Conservation (phyloP, 2,888 invertebrate genomes). For the Andrena hattorfiana region DNA sequence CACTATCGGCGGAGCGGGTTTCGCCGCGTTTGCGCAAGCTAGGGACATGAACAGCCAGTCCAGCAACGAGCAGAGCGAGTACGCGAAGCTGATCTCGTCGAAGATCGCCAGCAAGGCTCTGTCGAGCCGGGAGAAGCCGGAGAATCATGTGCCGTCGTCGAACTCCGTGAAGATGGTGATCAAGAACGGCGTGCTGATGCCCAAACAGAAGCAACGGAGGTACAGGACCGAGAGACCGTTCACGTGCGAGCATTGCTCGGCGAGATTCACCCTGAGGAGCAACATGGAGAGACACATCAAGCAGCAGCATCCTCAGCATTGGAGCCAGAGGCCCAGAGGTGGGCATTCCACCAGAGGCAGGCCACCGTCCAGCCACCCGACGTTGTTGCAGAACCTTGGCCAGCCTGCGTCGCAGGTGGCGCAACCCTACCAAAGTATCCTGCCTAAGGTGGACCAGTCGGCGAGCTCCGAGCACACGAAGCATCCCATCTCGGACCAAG, state of each 20-base stretch:
- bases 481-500: conserved; percentile 87
- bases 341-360: conserved; percentile 86
- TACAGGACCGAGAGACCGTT: conserved; percentile 96
- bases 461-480: conserved; percentile 83
- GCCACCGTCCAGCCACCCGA: conserved; percentile 84
- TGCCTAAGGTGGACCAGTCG: conserved; percentile 78
- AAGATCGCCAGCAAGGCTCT: conserved; percentile 55
- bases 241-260: conserved; percentile 95
- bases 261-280: conserved; percentile 95
- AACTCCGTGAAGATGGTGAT: conserved; percentile 95
- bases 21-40: conserved; percentile 63
- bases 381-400: conserved; percentile 70
- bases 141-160: conserved; percentile 79
- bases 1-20: conserved; percentile 69
- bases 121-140: conserved; percentile 71
- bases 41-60: conserved; percentile 62
- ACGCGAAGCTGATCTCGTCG: conserved; percentile 67
- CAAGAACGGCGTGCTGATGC: conserved; percentile 95
- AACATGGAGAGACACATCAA: conserved; percentile 98
- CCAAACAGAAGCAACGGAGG: conserved; percentile 95
- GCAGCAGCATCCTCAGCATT: conserved; percentile 96
- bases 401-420: conserved; percentile 60
- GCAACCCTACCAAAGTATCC: conserved; percentile 70
- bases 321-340: conserved; percentile 92
- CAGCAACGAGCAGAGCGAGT: conserved; percentile 68